These are phyloP conservation scores for Potamarius usumacintae DNA, from an alignment of 2,113 vertebrate species.

Conservation along the genomic window DNA sequence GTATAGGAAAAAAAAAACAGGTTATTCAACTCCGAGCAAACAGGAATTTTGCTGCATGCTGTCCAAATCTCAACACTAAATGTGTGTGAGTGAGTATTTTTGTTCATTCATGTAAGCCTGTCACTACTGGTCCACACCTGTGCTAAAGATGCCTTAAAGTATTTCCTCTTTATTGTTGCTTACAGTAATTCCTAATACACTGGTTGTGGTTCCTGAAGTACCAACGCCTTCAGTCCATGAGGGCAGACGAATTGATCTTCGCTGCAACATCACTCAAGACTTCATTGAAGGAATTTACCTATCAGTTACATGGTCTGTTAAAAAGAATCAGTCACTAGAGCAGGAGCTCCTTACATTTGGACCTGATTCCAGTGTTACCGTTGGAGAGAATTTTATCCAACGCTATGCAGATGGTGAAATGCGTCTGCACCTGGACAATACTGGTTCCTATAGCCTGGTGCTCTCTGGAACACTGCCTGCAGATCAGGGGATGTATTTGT, in stretches of 20 bases:
- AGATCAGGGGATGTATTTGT: slow-evolving; percentile 82
- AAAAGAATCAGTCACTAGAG: slow-evolving; percentile 54
- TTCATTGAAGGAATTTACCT: slow-evolving; percentile 81
- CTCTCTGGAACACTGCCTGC: slow-evolving; percentile 68
- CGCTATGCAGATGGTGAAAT: slow-evolving; percentile 80
- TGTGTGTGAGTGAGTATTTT: not conserved
- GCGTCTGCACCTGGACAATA: slow-evolving; percentile 74
- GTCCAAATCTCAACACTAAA: not conserved
- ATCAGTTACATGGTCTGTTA: slow-evolving; percentile 83
- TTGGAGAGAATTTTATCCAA: slow-evolving; percentile 68
- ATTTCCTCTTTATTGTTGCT: slow-evolving; percentile 12
- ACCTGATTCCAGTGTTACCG: slow-evolving; percentile 75
- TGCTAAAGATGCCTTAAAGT: not conserved
- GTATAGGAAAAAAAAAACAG: not conserved
- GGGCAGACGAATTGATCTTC: slow-evolving; percentile 82
- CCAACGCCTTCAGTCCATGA: slow-evolving; percentile 70
- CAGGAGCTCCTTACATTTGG: slow-evolving; percentile 80
- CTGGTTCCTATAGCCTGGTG: slow-evolving; percentile 75
- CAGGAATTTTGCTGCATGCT: not conserved
- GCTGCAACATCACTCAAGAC: slow-evolving; percentile 73
- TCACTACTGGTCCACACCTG: not conserved
- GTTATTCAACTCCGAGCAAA: not conserved
- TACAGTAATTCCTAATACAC: slow-evolving; percentile 83
- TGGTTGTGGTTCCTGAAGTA: slow-evolving; percentile 70
- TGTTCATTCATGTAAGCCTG: slow-evolving; percentile 14